Conservation (phyloP, 2,113 vertebrate genomes). For the Boulengeromyrus knoepffleri region DNA sequence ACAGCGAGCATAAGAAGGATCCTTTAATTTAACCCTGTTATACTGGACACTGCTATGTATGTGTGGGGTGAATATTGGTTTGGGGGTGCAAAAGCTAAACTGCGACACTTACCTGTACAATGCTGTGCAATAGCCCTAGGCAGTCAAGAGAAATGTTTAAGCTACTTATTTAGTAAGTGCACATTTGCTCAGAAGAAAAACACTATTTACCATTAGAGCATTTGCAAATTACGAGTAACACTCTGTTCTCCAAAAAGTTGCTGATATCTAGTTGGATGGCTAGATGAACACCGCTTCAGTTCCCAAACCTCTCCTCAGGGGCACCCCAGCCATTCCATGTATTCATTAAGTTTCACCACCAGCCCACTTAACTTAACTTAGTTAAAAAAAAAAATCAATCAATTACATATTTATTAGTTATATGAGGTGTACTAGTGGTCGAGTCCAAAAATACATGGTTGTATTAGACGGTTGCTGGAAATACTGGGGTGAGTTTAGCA, state of each 20-base stretch:
- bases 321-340: not conserved
- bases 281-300: not conserved
- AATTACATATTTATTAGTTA: too few relatives aligned
- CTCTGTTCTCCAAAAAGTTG: not conserved
- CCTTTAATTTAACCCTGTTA: not conserved
- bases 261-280: not conserved
- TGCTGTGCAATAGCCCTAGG: not conserved
- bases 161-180: not conserved
- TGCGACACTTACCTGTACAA: not conserved
- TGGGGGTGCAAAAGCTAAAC: not conserved
- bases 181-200: not conserved
- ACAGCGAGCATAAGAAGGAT: not conserved
- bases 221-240: not conserved
- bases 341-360: not conserved
- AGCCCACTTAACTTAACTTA: not conserved
- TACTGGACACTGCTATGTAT: not conserved
- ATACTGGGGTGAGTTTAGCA: not conserved
- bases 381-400: not conserved
- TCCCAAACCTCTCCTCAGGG: not conserved
- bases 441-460: not conserved
- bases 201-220: not conserved
- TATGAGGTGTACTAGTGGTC: not conserved
- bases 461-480: not conserved
- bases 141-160: not conserved
- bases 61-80: not conserved